phyloP scores from a whole-genome alignment of 2,888 invertebrate genomes.

The Nemurella pictetii region DNA sequence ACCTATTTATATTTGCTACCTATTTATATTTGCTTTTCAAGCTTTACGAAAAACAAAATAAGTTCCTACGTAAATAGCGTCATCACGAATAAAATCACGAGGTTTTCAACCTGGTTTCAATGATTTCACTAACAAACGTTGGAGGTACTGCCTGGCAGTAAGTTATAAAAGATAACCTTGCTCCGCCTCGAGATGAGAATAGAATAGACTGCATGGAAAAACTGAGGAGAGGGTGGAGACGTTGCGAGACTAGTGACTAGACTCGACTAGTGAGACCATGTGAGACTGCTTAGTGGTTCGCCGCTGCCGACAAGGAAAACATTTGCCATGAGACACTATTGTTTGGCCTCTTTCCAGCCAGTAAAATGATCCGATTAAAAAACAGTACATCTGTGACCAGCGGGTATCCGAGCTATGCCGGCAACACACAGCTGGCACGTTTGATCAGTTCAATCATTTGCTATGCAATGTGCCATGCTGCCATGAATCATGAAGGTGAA shows the following conservation, averaged over 20 bases:
- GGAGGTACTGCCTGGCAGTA: neutral
- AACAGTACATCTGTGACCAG: neutral
- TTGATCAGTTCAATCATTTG: neutral
- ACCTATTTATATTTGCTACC: neutral
- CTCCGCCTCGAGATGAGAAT: neutral
- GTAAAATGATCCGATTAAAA: neutral
- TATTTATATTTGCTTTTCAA: neutral
- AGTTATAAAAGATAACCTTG: neutral
- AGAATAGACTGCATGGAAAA: neutral
- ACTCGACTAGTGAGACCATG: too few relatives aligned
- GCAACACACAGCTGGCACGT: neutral
- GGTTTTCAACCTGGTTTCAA: neutral
- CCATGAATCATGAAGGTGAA: neutral
- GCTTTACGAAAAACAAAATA: neutral
- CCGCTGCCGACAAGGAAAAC: neutral
- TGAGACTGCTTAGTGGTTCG: too few relatives aligned
- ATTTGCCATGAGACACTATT: neutral
- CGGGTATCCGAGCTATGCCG: neutral
- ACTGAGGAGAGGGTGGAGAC: neutral
- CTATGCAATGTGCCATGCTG: neutral
- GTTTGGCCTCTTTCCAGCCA: neutral
- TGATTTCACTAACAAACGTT: neutral
- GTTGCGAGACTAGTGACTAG: neutral
- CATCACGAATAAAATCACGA: neutral
- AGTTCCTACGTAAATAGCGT: neutral